These are phyloP conservation scores for Brenthis daphne DNA, from an alignment of 2,888 invertebrate species.

Conservation along the genomic window DNA sequence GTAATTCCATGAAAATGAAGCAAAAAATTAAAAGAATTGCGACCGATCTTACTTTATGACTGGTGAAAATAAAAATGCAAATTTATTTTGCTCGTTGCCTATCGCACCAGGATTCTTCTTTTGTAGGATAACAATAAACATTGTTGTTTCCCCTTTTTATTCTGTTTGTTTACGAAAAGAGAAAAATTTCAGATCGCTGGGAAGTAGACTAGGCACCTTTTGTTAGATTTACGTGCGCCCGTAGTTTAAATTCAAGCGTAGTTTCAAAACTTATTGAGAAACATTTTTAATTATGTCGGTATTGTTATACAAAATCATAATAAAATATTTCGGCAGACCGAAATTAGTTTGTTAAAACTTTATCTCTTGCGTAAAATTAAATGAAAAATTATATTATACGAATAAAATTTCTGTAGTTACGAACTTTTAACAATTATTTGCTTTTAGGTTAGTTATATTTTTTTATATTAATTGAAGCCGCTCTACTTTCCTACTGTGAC, in stretches of 20 bases:
- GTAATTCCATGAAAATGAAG: conserved; percentile 21
- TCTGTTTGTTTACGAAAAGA: conserved; percentile 52
- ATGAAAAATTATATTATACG: neutral
- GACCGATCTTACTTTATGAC: conserved; percentile 51
- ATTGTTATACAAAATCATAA: conserved; percentile 11
- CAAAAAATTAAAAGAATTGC: conserved; percentile 54
- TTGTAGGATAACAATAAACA: conserved; percentile 63
- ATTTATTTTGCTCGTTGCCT: conserved; percentile 63
- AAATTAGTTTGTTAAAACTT: conserved; percentile 2
- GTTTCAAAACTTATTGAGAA: conserved; percentile 25
- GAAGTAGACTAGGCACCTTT: conserved; percentile 29
- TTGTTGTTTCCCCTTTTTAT: conserved; percentile 50
- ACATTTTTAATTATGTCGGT: conserved; percentile 25
- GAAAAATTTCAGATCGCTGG: conserved; percentile 37
- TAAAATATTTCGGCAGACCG: neutral
- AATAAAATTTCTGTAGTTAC: no score
- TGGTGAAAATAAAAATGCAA: conserved; percentile 54
- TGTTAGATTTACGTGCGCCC: conserved; percentile 21
- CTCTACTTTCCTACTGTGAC: no score
- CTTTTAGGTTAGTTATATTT: no score
- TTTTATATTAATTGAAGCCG: no score
- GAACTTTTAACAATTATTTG: no score
- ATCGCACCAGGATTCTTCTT: conserved; percentile 51
- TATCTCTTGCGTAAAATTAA: neutral
- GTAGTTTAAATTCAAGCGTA: conserved; percentile 23